These are phyloP conservation scores for Ammodramus savannarum DNA, from an alignment of 2,113 vertebrate genomes.

Conservation along the genomic window DNA sequence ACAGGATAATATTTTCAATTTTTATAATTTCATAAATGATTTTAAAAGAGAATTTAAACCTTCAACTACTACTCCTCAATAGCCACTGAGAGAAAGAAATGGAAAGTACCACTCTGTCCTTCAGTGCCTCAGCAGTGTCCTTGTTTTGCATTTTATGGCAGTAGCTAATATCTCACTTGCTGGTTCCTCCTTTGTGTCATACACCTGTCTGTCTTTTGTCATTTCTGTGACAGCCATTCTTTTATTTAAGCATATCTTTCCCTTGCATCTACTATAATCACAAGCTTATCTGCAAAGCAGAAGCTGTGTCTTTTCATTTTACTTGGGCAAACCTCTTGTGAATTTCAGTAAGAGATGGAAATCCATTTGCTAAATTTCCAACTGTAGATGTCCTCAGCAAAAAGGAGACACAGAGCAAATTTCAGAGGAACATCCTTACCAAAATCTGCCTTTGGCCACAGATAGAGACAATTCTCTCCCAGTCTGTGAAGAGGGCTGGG, in stretches of 20 bases:
- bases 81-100: not conserved
- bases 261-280: not conserved
- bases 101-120: not conserved
- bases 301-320: not conserved
- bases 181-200: not conserved
- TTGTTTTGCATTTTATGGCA: not conserved
- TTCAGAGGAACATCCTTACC: not conserved
- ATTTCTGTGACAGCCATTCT: not conserved
- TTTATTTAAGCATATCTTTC: slow-evolving; percentile 2
- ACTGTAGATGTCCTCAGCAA: not conserved
- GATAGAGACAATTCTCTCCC: not conserved
- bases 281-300: not conserved
- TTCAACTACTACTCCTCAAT: not conserved
- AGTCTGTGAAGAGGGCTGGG: not conserved
- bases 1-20: not conserved
- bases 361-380: not conserved
- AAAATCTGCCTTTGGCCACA: not conserved
- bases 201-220: not conserved
- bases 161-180: not conserved
- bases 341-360: not conserved
- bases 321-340: not conserved
- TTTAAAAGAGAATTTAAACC: not conserved
- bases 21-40: not conserved
- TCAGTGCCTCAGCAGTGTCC: not conserved
- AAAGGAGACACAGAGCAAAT: not conserved